These are phyloP conservation scores for Momotus momota DNA, from an alignment of 2,797 vertebrate genomes.

Conservation along the genomic window DNA sequence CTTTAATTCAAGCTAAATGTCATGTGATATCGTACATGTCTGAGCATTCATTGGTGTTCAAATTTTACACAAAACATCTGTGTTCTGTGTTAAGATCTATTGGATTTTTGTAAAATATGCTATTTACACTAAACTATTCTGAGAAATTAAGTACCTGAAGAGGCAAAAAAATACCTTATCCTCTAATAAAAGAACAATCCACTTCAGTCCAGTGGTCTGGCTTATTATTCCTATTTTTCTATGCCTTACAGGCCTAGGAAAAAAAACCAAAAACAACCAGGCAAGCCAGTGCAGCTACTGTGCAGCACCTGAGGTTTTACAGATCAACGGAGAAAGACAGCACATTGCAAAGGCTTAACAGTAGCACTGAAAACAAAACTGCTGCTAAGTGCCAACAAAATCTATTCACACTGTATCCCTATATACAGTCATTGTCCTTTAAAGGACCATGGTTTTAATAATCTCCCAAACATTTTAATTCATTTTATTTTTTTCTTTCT, in stretches of 20 bases:
- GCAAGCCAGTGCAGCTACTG: not conserved
- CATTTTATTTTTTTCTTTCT: not conserved
- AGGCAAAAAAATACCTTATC: not conserved
- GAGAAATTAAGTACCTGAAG: not conserved
- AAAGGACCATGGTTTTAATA: not conserved
- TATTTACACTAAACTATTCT: not conserved
- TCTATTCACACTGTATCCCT: not conserved
- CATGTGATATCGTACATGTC: not conserved
- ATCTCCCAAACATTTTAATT: not conserved
- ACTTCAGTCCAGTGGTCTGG: not conserved
- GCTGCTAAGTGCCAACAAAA: not conserved
- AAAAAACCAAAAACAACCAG: not conserved
- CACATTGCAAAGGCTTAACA: not conserved
- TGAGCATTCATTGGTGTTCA: not conserved
- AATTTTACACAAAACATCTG: not conserved
- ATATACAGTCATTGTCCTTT: not conserved
- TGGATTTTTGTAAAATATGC: not conserved
- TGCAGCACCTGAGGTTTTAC: not conserved
- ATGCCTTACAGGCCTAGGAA: not conserved
- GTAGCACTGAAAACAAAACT: not conserved
- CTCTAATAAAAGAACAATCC: not conserved
- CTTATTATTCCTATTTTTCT: not conserved
- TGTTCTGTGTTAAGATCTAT: not conserved
- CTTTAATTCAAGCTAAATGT: not conserved
- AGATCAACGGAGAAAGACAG: not conserved